Conservation (phyloP, 2,888 invertebrate genomes). For the Trachelus tabidus region DNA sequence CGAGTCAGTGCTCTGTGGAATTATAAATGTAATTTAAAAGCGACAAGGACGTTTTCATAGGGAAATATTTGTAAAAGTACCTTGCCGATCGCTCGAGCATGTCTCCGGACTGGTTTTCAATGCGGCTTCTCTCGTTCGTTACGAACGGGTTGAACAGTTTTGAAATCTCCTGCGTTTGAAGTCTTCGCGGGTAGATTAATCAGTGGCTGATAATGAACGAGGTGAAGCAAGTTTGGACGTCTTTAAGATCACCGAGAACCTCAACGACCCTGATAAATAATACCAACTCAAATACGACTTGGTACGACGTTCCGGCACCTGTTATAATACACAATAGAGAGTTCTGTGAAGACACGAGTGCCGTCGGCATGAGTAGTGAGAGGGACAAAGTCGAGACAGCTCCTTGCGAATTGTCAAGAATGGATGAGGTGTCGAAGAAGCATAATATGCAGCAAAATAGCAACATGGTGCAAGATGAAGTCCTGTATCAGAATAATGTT, state of each 20-base stretch:
- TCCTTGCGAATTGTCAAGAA: constrained; percentile 7
- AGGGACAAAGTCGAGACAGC: not conserved
- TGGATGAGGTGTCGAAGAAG: not conserved
- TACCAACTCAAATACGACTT: constrained; percentile 39
- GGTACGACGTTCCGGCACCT: constrained; percentile 56
- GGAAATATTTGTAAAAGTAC: not conserved
- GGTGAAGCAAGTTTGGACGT: constrained; percentile 50
- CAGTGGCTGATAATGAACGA: constrained; percentile 47
- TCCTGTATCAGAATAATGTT: constrained; percentile 41
- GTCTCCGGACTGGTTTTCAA: not conserved
- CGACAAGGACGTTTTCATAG: not conserved
- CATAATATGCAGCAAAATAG: not conserved
- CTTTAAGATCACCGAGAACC: constrained; percentile 42
- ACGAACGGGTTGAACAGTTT: not conserved
- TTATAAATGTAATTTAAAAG: not conserved
- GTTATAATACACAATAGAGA: constrained; percentile 51
- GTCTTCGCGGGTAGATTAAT: not conserved
- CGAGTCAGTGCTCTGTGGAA: not conserved
- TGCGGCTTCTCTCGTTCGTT: not conserved
- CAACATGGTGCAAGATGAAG: constrained; percentile 21
- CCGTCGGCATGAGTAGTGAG: constrained; percentile 1
- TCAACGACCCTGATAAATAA: constrained; percentile 19
- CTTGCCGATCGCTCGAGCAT: not conserved
- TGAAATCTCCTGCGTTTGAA: not conserved
- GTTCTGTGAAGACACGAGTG: constrained; percentile 21